phyloP scores from a whole-genome alignment of 2,888 invertebrate genomes.

The Heteropelma amictum region DNA sequence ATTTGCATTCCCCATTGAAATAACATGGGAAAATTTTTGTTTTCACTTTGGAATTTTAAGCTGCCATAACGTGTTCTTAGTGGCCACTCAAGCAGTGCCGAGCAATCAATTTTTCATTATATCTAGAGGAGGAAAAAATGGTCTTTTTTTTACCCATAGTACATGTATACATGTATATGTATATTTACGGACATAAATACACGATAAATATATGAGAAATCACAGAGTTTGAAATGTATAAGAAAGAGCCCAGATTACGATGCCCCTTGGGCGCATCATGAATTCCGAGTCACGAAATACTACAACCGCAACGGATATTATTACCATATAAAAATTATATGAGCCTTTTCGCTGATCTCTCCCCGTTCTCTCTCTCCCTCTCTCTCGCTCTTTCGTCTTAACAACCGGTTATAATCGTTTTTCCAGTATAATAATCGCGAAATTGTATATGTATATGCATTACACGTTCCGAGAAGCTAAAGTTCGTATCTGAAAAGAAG shows the following conservation, averaged over 20 bases:
- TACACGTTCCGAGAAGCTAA: conserved; percentile 40
- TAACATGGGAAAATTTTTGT: too few species aligned
- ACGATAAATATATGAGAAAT: conserved; percentile 18
- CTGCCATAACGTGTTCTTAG: too few species aligned
- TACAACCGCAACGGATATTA: conserved; percentile 44
- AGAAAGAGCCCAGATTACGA: conserved; percentile 31
- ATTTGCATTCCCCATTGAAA: too few species aligned
- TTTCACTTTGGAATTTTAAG: too few species aligned
- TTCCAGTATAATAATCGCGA: conserved; percentile 45
- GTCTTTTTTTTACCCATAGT: too few species aligned
- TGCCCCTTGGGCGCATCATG: conserved; percentile 46
- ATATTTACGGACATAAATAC: neutral
- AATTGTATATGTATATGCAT: conserved; percentile 45
- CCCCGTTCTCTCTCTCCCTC: neutral
- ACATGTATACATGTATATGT: neutral
- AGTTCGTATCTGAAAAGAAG: conserved; percentile 7
- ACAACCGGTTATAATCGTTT: conserved; percentile 53
- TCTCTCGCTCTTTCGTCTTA: neutral
- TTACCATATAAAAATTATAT: conserved; percentile 39
- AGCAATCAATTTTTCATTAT: too few species aligned
- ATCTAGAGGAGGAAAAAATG: too few species aligned
- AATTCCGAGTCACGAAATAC: conserved; percentile 52
- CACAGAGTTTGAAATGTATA: conserved; percentile 13
- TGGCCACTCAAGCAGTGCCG: too few species aligned
- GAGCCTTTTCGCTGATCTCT: conserved; percentile 5